Conservation (phyloP, 1,140 invertebrate genomes). For the Drosophila cardini region DNA sequence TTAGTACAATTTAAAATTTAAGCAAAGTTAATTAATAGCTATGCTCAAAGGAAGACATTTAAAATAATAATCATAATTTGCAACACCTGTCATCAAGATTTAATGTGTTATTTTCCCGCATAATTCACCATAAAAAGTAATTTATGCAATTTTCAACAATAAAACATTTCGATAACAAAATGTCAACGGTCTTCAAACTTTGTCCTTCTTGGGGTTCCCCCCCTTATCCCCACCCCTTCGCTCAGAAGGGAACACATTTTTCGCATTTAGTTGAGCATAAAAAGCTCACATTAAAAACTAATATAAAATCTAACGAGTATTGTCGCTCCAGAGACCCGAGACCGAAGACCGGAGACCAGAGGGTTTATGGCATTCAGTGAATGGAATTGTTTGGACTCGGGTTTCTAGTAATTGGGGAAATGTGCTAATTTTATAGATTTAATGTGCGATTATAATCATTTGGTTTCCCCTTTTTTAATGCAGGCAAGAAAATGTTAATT, state of each 20-base stretch:
- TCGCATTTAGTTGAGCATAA: conserved; percentile 73
- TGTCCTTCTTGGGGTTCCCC: neutral
- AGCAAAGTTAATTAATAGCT: conserved; percentile 13
- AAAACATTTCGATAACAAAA: conserved; percentile 70
- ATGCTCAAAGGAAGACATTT: conserved; percentile 41
- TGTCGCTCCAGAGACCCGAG: neutral
- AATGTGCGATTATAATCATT: conserved; percentile 8
- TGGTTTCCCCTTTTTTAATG: too few species aligned
- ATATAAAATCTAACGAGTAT: conserved; percentile 42
- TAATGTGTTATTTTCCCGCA: conserved; percentile 54
- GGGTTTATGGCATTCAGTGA: conserved; percentile 15
- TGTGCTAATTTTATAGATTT: conserved; percentile 17
- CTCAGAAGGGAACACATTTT: conserved; percentile 58
- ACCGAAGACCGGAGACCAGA: too few species aligned
- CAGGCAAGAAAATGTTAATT: too few species aligned
- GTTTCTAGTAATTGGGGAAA: conserved; percentile 9
- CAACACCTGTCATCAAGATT: conserved; percentile 71
- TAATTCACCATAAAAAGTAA: conserved; percentile 68
- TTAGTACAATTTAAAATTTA: conserved; percentile 1
- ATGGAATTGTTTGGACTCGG: conserved; percentile 4
- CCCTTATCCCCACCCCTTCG: too few species aligned
- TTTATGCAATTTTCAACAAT: conserved; percentile 69
- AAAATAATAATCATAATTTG: conserved; percentile 80
- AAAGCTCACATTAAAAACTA: conserved; percentile 60
- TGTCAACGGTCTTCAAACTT: conserved; percentile 48